phyloP scores from a whole-genome alignment of 1,140 invertebrate genomes.

The Polypedilum pembai region DNA sequence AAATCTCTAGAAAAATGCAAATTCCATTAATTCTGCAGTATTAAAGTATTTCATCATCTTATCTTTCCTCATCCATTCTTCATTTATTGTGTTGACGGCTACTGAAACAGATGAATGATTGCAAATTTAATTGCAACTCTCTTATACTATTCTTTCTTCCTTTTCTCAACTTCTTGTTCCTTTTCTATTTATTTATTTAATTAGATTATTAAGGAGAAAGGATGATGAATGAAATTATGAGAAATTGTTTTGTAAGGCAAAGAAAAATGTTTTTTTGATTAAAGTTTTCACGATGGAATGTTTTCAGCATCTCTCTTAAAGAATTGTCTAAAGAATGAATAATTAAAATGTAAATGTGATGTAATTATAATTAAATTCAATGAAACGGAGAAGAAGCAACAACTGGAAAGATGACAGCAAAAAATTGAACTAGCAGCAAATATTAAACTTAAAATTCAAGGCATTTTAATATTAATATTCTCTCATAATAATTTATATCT shows the following conservation, averaged over 20 bases:
- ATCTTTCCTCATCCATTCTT: no score
- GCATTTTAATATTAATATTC: slow-evolving; percentile 13
- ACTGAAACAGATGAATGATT: not conserved
- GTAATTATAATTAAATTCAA: slow-evolving; percentile 27
- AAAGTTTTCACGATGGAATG: not conserved
- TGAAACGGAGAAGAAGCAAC: not conserved
- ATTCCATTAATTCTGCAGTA: not conserved
- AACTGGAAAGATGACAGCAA: not conserved
- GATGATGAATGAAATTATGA: slow-evolving; percentile 7
- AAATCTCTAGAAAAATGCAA: not conserved
- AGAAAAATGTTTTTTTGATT: not conserved
- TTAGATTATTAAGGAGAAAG: not conserved
- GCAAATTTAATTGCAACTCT: slow-evolving; percentile 26
- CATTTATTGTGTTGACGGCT: no score
- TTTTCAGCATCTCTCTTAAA: not conserved
- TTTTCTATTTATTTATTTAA: not conserved
- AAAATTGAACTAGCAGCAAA: not conserved
- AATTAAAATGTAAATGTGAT: slow-evolving; percentile 25
- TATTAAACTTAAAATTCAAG: not conserved
- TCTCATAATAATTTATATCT: not conserved
- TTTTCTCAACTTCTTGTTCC: not conserved
- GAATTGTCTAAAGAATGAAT: slow-evolving; percentile 7
- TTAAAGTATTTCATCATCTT: no score
- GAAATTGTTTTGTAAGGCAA: not conserved
- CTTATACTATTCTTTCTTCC: not conserved